Evolutionary conservation across 1,140 invertebrate species (phyloP).

Genomic region (Zaprionus taronus): DNA sequence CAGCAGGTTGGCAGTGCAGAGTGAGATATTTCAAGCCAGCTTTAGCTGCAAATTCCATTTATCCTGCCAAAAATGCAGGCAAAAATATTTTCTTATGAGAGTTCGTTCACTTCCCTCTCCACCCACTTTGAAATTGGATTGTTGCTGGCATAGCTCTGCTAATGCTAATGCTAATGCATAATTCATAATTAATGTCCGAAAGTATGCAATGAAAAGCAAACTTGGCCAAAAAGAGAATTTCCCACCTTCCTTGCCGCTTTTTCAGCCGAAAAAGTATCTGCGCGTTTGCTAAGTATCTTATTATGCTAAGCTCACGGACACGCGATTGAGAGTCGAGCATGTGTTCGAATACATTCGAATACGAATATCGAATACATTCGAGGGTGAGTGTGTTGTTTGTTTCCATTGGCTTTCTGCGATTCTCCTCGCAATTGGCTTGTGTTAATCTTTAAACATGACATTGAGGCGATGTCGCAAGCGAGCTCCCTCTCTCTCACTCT

Average conservation of each 20-base stretch:
- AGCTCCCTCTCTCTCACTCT: conserved; percentile 3
- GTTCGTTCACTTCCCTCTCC: neutral
- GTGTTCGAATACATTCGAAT: conserved; percentile 3
- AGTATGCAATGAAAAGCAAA: conserved; percentile 34
- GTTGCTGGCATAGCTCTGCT: neutral
- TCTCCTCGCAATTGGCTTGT: conserved; percentile 47
- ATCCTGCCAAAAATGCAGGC: neutral
- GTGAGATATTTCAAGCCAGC: neutral
- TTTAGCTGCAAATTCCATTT: neutral
- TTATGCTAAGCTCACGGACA: conserved; percentile 12
- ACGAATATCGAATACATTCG: neutral
- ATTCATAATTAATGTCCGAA: conserved; percentile 24
- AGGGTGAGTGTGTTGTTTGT: neutral
- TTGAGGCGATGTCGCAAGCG: conserved; percentile 23
- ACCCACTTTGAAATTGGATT: neutral
- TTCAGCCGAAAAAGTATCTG: conserved; percentile 13
- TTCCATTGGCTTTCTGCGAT: neutral
- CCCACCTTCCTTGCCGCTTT: neutral
- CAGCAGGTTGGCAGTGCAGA: neutral
- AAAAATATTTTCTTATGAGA: neutral
- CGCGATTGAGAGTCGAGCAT: neutral
- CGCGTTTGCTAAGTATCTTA: conserved; percentile 26
- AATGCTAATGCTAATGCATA: conserved; percentile 5
- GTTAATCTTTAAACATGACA: conserved; percentile 67
- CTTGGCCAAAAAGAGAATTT: conserved; percentile 7